Conservation (phyloP, 2,888 invertebrate species). For the Bellardia pandia region DNA sequence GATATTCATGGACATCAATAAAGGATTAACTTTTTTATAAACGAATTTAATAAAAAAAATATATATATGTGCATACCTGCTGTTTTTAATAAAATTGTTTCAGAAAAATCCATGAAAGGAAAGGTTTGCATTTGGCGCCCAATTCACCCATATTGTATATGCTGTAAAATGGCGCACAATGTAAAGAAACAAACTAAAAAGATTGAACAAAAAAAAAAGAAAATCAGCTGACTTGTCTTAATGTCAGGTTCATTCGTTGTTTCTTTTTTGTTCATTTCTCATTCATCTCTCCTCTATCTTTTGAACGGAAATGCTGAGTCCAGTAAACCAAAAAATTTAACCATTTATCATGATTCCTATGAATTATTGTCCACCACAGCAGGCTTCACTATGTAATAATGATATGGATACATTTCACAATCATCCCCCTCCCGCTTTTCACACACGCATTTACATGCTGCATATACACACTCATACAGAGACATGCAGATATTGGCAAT, state of each 20-base stretch:
- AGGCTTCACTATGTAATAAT: slow-evolving; percentile 63
- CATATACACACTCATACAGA: background rate
- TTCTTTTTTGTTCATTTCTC: slow-evolving; percentile 8
- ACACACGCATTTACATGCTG: slow-evolving; percentile 27
- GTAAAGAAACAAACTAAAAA: slow-evolving; percentile 18
- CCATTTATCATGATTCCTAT: slow-evolving; percentile 72
- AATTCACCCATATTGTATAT: background rate
- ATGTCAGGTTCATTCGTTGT: slow-evolving; percentile 41
- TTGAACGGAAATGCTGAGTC: slow-evolving; percentile 68
- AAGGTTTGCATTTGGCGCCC: background rate
- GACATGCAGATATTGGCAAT: slow-evolving; percentile 60
- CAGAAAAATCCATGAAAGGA: slow-evolving; percentile 8
- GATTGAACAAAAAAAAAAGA: slow-evolving; percentile 21
- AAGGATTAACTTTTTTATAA: slow-evolving; percentile 47
- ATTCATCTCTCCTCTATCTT: slow-evolving; percentile 34
- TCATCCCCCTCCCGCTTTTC: slow-evolving; percentile 28
- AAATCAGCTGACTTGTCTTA: slow-evolving; percentile 68
- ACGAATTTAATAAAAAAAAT: slow-evolving; percentile 20
- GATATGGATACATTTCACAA: slow-evolving; percentile 62
- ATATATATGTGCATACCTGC: slow-evolving; percentile 21
- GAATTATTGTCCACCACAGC: slow-evolving; percentile 69
- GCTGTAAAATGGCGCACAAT: background rate
- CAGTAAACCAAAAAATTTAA: slow-evolving; percentile 68
- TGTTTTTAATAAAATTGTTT: slow-evolving; percentile 48
- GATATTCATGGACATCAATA: slow-evolving; percentile 48